These are phyloP conservation scores for Tetramorium simillimum DNA, from an alignment of 1,140 invertebrate species.

Conservation along the genomic window DNA sequence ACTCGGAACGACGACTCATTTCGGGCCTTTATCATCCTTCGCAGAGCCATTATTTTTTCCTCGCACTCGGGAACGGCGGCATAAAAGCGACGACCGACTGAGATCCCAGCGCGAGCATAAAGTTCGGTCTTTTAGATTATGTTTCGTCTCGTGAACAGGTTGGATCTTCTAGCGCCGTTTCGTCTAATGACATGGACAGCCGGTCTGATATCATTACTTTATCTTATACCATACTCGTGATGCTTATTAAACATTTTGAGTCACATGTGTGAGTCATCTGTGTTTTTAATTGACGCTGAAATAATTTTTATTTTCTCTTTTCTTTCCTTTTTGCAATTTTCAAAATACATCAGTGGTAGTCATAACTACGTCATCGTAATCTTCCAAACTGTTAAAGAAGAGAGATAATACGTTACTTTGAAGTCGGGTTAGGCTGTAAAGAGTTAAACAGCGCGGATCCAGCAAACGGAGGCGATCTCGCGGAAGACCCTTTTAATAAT, in stretches of 20 bases:
- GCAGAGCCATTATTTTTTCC: slow-evolving; percentile 24
- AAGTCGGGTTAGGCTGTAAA: slow-evolving; percentile 13
- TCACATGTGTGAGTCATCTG: not conserved
- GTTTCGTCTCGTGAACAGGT: not conserved
- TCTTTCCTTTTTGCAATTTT: not conserved
- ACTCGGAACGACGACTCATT: slow-evolving; percentile 39
- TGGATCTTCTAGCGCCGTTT: not conserved
- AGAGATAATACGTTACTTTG: slow-evolving; percentile 13
- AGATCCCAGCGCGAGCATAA: slow-evolving; percentile 45
- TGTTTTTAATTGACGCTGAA: not conserved
- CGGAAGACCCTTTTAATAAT: slow-evolving; percentile 75
- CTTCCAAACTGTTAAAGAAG: not conserved
- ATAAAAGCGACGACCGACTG: slow-evolving; percentile 38
- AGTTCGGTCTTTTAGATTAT: slow-evolving; percentile 46
- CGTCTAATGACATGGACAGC: not conserved
- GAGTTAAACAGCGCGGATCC: slow-evolving; percentile 31
- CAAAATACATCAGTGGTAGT: not conserved
- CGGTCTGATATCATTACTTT: not conserved
- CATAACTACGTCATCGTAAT: not conserved
- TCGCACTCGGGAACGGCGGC: not conserved
- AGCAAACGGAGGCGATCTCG: slow-evolving; percentile 71
- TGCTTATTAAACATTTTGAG: slow-evolving; percentile 4
- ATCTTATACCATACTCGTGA: not conserved
- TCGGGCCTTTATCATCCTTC: slow-evolving; percentile 41
- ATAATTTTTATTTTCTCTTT: not conserved